phyloP scores from a whole-genome alignment of 2,888 invertebrate species.

The Rhingia campestris region DNA sequence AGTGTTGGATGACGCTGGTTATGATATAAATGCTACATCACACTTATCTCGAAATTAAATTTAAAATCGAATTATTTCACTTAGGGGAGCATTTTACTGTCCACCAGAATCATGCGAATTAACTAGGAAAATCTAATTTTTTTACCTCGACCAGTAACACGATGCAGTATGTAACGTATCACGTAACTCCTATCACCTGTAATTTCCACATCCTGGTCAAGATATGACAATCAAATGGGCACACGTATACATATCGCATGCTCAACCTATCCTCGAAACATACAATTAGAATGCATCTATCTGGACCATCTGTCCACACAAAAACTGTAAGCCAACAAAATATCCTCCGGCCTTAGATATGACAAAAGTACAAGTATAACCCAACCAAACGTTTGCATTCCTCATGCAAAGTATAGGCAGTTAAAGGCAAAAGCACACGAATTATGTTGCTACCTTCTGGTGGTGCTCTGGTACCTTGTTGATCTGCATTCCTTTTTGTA shows the following conservation, averaged over 20 bases:
- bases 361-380: constrained; percentile 10
- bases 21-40: too few relatives aligned
- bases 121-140: too few relatives aligned
- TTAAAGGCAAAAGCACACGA: constrained; percentile 27
- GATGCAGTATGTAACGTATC: too few relatives aligned
- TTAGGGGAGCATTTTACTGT: too few relatives aligned
- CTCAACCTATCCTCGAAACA: background rate
- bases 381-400: constrained; percentile 11
- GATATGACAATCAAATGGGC: background rate
- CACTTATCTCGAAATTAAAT: too few relatives aligned
- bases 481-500: constrained; percentile 57
- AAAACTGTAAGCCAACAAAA: constrained; percentile 1
- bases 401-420: constrained; percentile 26
- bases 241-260: background rate
- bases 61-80: too few relatives aligned
- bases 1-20: too few relatives aligned
- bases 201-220: background rate
- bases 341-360: constrained; percentile 20
- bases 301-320: constrained; percentile 9
- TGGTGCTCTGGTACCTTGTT: constrained; percentile 8
- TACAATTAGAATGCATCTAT: background rate
- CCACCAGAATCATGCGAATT: too few relatives aligned
- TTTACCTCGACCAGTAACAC: too few relatives aligned
- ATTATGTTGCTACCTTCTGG: constrained; percentile 31
- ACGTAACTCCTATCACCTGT: background rate